Percentiles rank a stretch among this genome's conserved stretches.
phyloP scores from a whole-genome alignment of 2,888 invertebrate species.

The Epicampocera succincta region DNA sequence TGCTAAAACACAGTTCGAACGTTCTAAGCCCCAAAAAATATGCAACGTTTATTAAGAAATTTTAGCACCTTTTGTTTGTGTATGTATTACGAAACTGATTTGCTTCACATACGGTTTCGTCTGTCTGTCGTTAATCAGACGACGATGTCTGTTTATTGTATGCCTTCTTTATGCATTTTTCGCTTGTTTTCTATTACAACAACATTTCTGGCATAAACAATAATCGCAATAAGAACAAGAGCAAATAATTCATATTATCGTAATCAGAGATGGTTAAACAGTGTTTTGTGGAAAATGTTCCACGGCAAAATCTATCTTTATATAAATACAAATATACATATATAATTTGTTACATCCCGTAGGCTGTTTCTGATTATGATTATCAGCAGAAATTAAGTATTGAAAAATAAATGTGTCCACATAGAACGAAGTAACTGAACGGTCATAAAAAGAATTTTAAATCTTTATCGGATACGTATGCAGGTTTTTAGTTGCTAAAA shows the following conservation, averaged over 20 bases:
- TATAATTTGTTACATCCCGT: too few species aligned
- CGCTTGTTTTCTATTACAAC: slow-evolving; percentile 44
- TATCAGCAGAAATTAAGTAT: too few species aligned
- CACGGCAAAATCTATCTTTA: too few species aligned
- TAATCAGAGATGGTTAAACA: neutral
- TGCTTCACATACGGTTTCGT: slow-evolving; percentile 70
- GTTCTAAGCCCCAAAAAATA: slow-evolving; percentile 67
- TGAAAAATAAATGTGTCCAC: too few species aligned
- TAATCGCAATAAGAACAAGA: slow-evolving; percentile 44
- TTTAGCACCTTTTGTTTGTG: slow-evolving; percentile 79
- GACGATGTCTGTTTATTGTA: slow-evolving; percentile 42
- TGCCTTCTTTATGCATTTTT: slow-evolving; percentile 42
- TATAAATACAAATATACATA: too few species aligned
- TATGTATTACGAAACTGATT: slow-evolving; percentile 81
- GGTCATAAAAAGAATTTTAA: too few species aligned
- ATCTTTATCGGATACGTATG: too few species aligned
- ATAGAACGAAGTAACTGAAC: too few species aligned
- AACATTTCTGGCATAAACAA: slow-evolving; percentile 38
- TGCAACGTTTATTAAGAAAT: slow-evolving; percentile 64
- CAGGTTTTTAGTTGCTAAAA: too few species aligned
- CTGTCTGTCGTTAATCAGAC: slow-evolving; percentile 69
- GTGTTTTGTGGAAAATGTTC: too few species aligned
- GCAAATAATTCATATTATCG: slow-evolving; percentile 8
- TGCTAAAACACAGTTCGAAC: neutral
- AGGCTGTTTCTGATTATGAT: too few species aligned